Conservation (phyloP, 2,888 invertebrate species). For the Apamea crenata region DNA sequence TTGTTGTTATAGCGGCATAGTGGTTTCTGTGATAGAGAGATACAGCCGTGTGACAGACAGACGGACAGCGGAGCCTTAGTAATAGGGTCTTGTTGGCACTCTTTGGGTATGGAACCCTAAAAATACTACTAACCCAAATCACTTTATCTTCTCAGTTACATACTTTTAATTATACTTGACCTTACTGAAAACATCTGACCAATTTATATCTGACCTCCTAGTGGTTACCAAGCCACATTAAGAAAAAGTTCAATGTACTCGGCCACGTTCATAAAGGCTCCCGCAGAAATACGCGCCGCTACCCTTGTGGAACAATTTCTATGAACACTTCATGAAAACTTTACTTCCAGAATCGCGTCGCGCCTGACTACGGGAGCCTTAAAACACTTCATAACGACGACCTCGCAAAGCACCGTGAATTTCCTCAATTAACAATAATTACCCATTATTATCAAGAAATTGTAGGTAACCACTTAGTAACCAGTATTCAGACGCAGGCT, state of each 20-base stretch:
- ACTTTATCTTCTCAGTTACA: neutral
- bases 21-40: neutral
- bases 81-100: neutral
- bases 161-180: neutral
- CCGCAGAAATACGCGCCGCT: neutral
- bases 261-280: neutral
- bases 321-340: neutral
- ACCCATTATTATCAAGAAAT: neutral
- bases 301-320: neutral
- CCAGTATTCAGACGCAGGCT: no score
- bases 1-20: no score
- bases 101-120: neutral
- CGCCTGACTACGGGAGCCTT: no score
- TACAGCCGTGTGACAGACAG: neutral
- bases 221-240: neutral
- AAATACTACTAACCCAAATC: neutral
- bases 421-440: conserved; percentile 15
- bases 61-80: neutral
- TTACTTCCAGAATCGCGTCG: neutral
- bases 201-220: neutral
- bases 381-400: no score
- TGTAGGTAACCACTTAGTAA: neutral
- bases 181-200: neutral
- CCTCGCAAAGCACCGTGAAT: neutral
- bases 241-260: neutral